Conservation (phyloP, 2,888 invertebrate species). For the Chironomus tentans region DNA sequence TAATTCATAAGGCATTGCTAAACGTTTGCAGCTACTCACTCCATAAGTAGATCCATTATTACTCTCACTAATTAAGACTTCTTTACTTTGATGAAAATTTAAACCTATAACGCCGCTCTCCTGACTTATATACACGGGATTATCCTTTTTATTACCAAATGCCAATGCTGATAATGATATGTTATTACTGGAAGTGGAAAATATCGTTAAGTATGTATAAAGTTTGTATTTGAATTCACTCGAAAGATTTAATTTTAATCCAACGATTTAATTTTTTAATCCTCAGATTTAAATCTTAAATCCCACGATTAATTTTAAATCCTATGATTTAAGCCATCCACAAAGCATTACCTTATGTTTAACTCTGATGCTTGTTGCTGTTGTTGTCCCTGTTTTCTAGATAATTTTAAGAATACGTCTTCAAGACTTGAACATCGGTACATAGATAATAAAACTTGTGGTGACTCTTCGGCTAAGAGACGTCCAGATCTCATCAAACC, state of each 20-base stretch:
- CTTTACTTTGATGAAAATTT: slow-evolving; percentile 86
- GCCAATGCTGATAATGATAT: slow-evolving; percentile 72
- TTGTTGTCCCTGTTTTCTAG: slow-evolving; percentile 65
- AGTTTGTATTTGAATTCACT: not conserved
- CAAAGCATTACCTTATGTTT: slow-evolving; percentile 38
- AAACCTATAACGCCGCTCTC: slow-evolving; percentile 80
- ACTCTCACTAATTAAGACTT: slow-evolving; percentile 67
- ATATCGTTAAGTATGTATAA: no score
- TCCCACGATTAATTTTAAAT: not conserved
- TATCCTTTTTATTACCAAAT: slow-evolving; percentile 71
- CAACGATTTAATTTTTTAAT: not conserved
- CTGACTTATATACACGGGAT: slow-evolving; percentile 74
- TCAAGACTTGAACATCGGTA: slow-evolving; percentile 78
- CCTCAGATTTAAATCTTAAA: slow-evolving; percentile 16
- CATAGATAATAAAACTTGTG: slow-evolving; percentile 70
- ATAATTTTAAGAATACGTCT: slow-evolving; percentile 86
- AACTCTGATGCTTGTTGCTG: slow-evolving; percentile 43
- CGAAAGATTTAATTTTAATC: not conserved
- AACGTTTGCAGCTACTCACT: slow-evolving; percentile 33
- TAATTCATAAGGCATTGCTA: not conserved
- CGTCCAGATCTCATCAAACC: slow-evolving; percentile 90
- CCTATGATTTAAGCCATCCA: no score
- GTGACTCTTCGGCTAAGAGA: slow-evolving; percentile 83
- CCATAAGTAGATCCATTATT: slow-evolving; percentile 48
- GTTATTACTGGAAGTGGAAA: slow-evolving; percentile 48